Percentiles rank a stretch among this genome's conserved stretches.
Conservation (phyloP, 2,888 invertebrate genomes). For the Sinodicranocentrus sp. region DNA sequence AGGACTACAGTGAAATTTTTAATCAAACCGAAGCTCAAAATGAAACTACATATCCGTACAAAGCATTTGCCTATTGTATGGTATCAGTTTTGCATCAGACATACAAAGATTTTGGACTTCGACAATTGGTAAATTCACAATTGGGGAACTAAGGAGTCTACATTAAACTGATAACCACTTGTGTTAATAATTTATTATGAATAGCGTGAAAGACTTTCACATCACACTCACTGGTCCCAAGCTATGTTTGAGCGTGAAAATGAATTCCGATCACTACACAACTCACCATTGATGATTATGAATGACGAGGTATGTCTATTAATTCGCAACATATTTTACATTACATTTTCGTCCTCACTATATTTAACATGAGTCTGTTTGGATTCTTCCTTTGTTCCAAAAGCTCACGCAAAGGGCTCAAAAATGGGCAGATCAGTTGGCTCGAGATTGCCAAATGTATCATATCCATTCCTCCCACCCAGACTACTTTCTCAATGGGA, state of each 20-base stretch:
- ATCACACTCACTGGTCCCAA: conserved; percentile 8
- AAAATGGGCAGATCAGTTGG: conserved; percentile 52
- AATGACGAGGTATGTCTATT: no score
- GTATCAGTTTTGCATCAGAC: conserved; percentile 20
- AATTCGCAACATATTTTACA: no score
- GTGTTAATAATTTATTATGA: no score
- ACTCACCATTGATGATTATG: no score
- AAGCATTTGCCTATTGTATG: conserved; percentile 49
- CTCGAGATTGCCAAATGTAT: conserved; percentile 50
- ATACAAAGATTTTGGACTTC: neutral
- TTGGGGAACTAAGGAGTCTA: no score
- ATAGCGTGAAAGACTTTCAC: no score
- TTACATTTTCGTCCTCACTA: neutral
- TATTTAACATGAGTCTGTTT: neutral
- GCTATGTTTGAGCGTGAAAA: conserved; percentile 57
- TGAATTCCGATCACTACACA: conserved; percentile 46
- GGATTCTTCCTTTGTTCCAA: neutral
- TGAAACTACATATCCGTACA: conserved; percentile 9
- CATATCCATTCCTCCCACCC: conserved; percentile 59
- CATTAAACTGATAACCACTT: no score
- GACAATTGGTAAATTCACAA: neutral
- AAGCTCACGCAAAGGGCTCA: conserved; percentile 39
- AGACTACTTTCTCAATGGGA: conserved; percentile 48
- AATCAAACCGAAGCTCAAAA: neutral
- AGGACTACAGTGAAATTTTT: conserved; percentile 6